Conservation (phyloP, 2,888 invertebrate species). For the Drosophila parthenogenetica region DNA sequence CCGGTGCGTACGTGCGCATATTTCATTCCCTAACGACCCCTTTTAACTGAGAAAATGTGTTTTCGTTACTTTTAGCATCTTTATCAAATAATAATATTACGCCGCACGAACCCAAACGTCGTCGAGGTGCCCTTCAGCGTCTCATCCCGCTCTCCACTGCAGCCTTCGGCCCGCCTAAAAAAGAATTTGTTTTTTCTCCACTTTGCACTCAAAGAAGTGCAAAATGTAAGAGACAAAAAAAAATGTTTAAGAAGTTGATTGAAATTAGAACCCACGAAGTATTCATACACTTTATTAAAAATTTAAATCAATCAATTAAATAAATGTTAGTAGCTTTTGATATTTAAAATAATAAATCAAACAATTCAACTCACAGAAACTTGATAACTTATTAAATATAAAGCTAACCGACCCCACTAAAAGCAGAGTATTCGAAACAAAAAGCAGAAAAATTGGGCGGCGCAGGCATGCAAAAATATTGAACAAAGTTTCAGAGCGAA, state of each 20-base stretch:
- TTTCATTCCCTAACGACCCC: constrained; percentile 84
- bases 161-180: constrained; percentile 21
- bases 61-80: constrained; percentile 84
- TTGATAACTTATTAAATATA: not conserved
- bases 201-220: constrained; percentile 74
- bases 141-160: not conserved
- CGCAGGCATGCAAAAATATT: constrained; percentile 73
- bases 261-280: constrained; percentile 17
- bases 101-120: constrained; percentile 76
- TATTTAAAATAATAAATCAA: too few species aligned
- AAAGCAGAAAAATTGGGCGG: constrained; percentile 48
- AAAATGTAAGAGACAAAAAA: constrained; percentile 62
- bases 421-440: constrained; percentile 33
- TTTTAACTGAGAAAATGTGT: constrained; percentile 84
- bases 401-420: not conserved
- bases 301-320: not conserved
- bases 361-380: too few species aligned
- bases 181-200: constrained; percentile 65
- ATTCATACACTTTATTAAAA: constrained; percentile 20
- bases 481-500: constrained; percentile 66
- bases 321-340: not conserved
- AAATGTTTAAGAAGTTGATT: constrained; percentile 54
- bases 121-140: constrained; percentile 59
- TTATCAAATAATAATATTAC: constrained; percentile 84
- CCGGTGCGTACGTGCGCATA: constrained; percentile 83